Base-by-base conservation (phyloP, 2,888 invertebrate species). In the Synanthedon vespiformis region DNA sequence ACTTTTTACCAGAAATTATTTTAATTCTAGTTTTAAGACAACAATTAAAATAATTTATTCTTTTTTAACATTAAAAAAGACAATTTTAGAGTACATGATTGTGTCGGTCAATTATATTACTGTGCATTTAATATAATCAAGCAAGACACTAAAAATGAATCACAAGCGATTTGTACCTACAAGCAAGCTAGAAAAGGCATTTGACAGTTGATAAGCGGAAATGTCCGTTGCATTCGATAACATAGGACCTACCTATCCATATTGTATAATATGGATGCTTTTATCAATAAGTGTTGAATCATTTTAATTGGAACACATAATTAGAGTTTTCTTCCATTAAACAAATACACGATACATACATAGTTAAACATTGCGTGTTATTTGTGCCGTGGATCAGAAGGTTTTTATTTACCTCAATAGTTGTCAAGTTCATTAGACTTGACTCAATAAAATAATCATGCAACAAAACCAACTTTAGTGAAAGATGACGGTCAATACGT, bases 341-440 rank as follows among this genome's bases (percentile, higher is more conserved):
- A 52, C 54, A 54, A 55, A 56, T 53, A 53, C 5, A 53, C 48
- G n/a, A 51, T 13, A 55, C 49, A 55, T 57, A 49, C 49, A 55
- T 57, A 49, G 55, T 57, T 54, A 52, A 54, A 56, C 51, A 54
- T 57, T 54, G 52, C 53, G 56, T 50, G 52, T 56, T 55, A 58
- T 60, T 2, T 16, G 16, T 11, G 13, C 11, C 18, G 48, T 13
- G 4, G 18, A 48, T 48, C 48, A 14, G 14, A 16, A 48, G n/a
- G 13, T 63, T 65, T 64, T 63, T 75, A 64, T 74, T 77, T 77
- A 72, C 71, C 62, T 77, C 75, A 67, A 66, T 64, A 68, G 65
- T 65, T 60, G 64, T 61, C 59, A 67, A 64, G 74, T 75, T 78
- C 76, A 75, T 79, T 73, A 70, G 55, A 53, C 68, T 68, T 81